Evolutionary conservation across 1,140 invertebrate genomes (phyloP).

Genomic region (Papilio polytes): DNA sequence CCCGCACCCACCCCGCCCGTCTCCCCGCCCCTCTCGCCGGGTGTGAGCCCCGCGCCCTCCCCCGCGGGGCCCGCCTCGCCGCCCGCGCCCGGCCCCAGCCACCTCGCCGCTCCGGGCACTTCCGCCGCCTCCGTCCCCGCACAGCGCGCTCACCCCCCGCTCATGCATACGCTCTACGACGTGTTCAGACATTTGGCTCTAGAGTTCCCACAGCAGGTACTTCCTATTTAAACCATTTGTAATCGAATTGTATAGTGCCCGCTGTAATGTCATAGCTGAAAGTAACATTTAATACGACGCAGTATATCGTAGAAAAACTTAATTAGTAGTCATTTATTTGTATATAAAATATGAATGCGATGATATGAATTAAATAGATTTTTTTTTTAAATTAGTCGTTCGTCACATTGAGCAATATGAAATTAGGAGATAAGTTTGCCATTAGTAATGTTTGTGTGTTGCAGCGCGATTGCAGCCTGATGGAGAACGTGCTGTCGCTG

Average conservation of each 20-base stretch:
- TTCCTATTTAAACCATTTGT: neutral
- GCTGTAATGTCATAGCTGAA: neutral
- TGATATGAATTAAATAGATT: no score
- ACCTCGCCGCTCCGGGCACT: slow-evolving; percentile 22
- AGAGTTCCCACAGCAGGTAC: slow-evolving; percentile 69
- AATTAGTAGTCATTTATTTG: no score
- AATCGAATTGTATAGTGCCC: neutral
- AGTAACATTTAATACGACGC: no score
- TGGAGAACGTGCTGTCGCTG: slow-evolving; percentile 92
- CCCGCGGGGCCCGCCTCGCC: slow-evolving; percentile 36
- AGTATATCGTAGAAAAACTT: no score
- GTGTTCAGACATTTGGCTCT: slow-evolving; percentile 71
- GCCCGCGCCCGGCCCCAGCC: slow-evolving; percentile 39
- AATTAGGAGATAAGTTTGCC: no score
- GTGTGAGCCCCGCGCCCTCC: slow-evolving; percentile 42
- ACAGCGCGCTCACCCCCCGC: slow-evolving; percentile 55
- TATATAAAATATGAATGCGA: no score
- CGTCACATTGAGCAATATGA: no score
- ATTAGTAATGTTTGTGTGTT: neutral
- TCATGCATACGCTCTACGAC: slow-evolving; percentile 68
- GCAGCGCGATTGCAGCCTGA: slow-evolving; percentile 85
- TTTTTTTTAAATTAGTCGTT: no score
- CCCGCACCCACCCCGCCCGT: slow-evolving; percentile 40
- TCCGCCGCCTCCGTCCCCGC: slow-evolving; percentile 30
- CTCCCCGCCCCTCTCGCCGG: slow-evolving; percentile 38